Evolutionary conservation across 1,140 invertebrate genomes (phyloP), one percentile per base, ranked within the genome.

Genomic region (Mya arenaria): DNA sequence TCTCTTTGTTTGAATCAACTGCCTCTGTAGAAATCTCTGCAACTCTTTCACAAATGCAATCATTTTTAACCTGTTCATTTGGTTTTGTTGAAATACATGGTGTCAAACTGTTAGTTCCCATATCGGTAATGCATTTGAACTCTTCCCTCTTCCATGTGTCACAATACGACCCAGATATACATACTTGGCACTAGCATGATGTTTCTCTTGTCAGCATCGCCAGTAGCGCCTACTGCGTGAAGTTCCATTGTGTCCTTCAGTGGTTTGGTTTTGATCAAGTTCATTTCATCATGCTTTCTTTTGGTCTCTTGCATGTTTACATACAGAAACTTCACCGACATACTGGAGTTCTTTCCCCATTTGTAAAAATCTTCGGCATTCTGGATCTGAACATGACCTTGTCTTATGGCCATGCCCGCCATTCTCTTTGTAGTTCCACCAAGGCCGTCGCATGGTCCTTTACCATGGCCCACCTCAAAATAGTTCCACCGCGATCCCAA

Each of bases 401-500:
- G 25, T 37, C 30, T 56, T 17, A 73, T 66, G 19, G 82, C 75
- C 23, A 65, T 41, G 34, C 81, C 75, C 6, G 82, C 82, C 37
- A 80, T 62, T 52, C 75, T 55, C 39, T 80, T 84, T 0, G 37
- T 62, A 2, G 69, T 73, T 25, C 66, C 82, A 1, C 82, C 52
- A 0, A 84, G n/a, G 34, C 32, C 60, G 19, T 65, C 77, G 69
- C 83, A 82, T 32, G 83, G 62, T 8, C 83, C 83, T 23, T 84
- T 84, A 19, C 83, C 83, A 60, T 84, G 83, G 13, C 83, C 83
- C 1, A 28, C 62, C 37, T 82, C 83, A 55, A 84, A 84, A 36
- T 75, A 75, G 39, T 84, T 82, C 83, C 78, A 84, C 1, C 13
- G 19, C 1, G 77, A 69, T 19, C 25, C 25, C 8, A 69, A 15